Base-by-base conservation (phyloP, 2,888 invertebrate species). In the Volucella inanis region DNA sequence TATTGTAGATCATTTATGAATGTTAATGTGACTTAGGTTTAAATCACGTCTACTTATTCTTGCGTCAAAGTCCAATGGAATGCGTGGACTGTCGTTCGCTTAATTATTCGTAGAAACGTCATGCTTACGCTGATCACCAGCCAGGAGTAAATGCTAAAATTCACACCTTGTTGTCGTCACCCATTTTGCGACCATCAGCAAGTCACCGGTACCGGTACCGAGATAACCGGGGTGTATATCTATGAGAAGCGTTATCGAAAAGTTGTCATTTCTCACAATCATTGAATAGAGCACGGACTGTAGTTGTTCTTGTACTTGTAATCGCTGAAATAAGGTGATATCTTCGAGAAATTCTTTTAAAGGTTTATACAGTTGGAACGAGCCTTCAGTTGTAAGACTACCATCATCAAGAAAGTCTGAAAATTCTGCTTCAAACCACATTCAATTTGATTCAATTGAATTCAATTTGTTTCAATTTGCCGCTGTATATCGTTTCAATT, bases 101-200 rank as follows among this genome's bases (percentile, higher is more conserved):
- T 31, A 50, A 70, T 70, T 61, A 47, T 70, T 77, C 77, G 54
- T 11, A 61, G 55, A 2, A 22, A 74, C 45, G n/a, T n/a, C n/a
- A 52, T 61, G 49, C 14, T 15, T 8, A 11, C n/a, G 31, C 31
- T 15, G 43, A 31, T 43, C 54, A 18, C 15, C 3, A 49, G 41
- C 12, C 18, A 22, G 31, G 39, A 54, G 49, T 31, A 64, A 55
- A 77, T 54, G 62, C 12, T 41, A 54, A 12, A 70, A 50, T 64
- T 78, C 70, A 70, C 78, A 78, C 78, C 78, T 78, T 14, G 49
- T 55, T 55, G 74, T 74, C 68, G 61, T 59, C 77, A 62, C 55
- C 47, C 15, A 59, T 59, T 43, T 57, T 14, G 31, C 43, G 39
- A n/a, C 18, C 41, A 31, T 45, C 39, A 18, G 14, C 18, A n/a